Evolutionary conservation across 1,140 invertebrate genomes (phyloP), one percentile per base, ranked within the genome.

Genomic region (Stratiolaelaps scimitus): DNA sequence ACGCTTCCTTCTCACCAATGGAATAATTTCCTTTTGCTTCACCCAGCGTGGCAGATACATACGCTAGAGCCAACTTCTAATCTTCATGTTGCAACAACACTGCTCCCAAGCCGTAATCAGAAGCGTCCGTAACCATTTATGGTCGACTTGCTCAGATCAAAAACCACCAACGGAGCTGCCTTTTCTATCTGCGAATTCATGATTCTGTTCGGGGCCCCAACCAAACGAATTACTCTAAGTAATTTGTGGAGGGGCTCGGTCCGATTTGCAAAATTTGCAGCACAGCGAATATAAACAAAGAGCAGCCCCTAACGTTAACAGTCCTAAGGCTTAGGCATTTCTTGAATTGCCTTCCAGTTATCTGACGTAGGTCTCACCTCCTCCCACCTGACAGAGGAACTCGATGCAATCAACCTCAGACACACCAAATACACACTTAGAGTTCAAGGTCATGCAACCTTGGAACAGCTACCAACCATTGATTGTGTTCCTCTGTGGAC

Each of bases 1-100:
- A n/a, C n/a, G n/a, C n/a, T n/a, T n/a, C n/a, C 44, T 45, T 45
- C 44, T 45, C 44, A 13, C 44, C 44, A 45, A n/a, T 19, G 44
- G 44, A 45, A 45, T 45, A 45, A 13, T 45, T 45, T 19, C 13
- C 19, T 19, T 45, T 13, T 19, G 44, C 44, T 13, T 45, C 44
- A 45, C 44, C 19, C 44, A 45, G 44, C 19, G 44, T 19, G 44
- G 13, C 13, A 13, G 44, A 45, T 45, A n/a, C 44, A n/a, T 13
- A 45, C 13, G 44, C 13, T 45, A 45, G 13, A 13, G 44, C 13
- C 44, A 13, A 13, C 44, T 45, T 19, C 13, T 19, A 13, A 45
- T 45, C 44, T 13, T 13, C 44, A n/a, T 45, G 13, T 19, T 45
- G 44, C 44, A 45, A 45, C 44, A 45, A 45, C 13, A 13, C 13